These are phyloP conservation scores for Machimus atricapillus DNA, from an alignment of 2,888 invertebrate genomes.

Conservation along the genomic window DNA sequence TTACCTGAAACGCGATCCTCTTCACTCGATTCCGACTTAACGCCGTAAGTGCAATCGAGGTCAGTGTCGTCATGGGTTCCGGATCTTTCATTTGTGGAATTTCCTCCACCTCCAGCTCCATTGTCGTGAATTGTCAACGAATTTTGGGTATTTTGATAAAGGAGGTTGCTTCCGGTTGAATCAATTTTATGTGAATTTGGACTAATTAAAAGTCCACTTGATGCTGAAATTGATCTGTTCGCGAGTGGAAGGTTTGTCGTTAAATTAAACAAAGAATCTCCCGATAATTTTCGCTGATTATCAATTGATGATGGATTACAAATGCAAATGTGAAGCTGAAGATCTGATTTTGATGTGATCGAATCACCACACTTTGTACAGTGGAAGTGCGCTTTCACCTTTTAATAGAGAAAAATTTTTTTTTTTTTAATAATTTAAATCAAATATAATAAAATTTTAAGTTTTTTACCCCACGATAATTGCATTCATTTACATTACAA, in stretches of 20 bases:
- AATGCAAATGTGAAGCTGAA: slow-evolving; percentile 44
- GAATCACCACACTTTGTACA: slow-evolving; percentile 77
- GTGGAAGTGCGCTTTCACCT: slow-evolving; percentile 78
- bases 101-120: neutral
- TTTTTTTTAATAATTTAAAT: neutral
- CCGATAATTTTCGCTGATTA: neutral
- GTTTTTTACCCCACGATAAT: slow-evolving; percentile 14
- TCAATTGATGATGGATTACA: neutral
- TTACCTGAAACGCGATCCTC: slow-evolving; percentile 53
- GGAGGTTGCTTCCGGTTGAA: neutral
- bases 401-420: slow-evolving; percentile 52
- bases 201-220: neutral
- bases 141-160: neutral
- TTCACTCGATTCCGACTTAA: slow-evolving; percentile 45
- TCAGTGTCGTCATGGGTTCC: slow-evolving; percentile 19
- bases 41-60: slow-evolving; percentile 36
- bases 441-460: neutral
- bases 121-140: neutral
- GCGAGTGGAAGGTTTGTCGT: neutral
- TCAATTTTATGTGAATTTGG: neutral
- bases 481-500: slow-evolving; percentile 72
- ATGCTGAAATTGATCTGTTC: neutral
- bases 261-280: neutral
- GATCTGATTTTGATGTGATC: slow-evolving; percentile 63
- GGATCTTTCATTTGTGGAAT: neutral